Percentiles rank a stretch among this genome's conserved stretches.
These are phyloP conservation scores for Triplophysa bombifrons DNA, from an alignment of 2,797 vertebrate species.

Conservation along the genomic window DNA sequence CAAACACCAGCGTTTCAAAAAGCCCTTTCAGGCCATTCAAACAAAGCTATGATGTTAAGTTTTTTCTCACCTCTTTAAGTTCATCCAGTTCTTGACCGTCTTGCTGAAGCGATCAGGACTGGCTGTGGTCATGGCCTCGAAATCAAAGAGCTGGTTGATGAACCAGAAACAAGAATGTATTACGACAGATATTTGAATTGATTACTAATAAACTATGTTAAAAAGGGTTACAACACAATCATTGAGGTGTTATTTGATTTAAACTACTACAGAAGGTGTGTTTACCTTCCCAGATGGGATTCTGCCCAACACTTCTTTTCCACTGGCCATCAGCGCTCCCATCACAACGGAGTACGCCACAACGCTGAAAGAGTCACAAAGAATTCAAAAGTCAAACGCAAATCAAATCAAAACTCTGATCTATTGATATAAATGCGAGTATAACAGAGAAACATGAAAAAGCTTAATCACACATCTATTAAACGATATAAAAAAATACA, in stretches of 20 bases:
- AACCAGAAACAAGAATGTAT: background rate
- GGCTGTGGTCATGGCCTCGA: slow-evolving; percentile 96
- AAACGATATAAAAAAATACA: background rate
- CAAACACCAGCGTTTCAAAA: background rate
- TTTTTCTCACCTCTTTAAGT: slow-evolving; percentile 84
- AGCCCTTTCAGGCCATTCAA: background rate
- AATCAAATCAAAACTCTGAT: background rate
- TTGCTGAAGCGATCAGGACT: slow-evolving; percentile 92
- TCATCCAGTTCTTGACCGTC: slow-evolving; percentile 93
- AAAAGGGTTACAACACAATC: background rate
- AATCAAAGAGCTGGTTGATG: slow-evolving; percentile 88
- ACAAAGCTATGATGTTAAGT: background rate
- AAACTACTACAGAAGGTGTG: too few relatives aligned
- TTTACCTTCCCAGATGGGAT: slow-evolving; percentile 98
- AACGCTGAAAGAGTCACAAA: slow-evolving; percentile 75
- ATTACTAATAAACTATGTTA: background rate
- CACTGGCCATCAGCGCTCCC: slow-evolving; percentile 96
- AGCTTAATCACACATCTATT: background rate
- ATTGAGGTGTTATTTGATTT: background rate
- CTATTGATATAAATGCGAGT: background rate
- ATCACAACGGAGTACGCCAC: slow-evolving; percentile 96
- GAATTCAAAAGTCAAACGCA: background rate
- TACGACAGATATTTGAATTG: background rate
- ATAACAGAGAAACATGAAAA: background rate
- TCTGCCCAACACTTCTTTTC: slow-evolving; percentile 91